Base-by-base conservation (phyloP, 2,888 invertebrate genomes). In the Machimus atricapillus region DNA sequence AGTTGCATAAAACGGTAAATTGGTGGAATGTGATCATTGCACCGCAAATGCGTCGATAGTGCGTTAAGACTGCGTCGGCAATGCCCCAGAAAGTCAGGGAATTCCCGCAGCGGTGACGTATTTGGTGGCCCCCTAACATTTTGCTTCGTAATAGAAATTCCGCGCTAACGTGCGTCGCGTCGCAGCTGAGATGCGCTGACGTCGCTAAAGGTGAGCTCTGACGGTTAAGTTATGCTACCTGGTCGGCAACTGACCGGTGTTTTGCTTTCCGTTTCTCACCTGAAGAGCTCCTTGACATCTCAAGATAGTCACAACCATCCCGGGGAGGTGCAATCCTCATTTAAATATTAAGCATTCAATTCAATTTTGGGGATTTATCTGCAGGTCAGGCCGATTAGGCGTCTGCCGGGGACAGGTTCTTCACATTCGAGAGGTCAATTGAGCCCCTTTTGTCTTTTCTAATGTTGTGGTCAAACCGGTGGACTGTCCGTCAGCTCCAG, bases 381-480 rank as follows among this genome's bases (percentile, higher is more conserved):
- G 40, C 46, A 23, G 46, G 43, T 9, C 52, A 7, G 52, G 5
- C 8, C 19, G 23, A 58, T 76, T 0, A 16, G 19, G 19, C 58
- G 19, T 14, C 58, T 82, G 82, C 19, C 40, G 0, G 8, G 19
- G 58, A 82, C 82, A 82, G 56, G 58, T 82, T 82, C 58, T 82
- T 12, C 82, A 82, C 12, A 23, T 19, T 82, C 82, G 58, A 82
- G 82, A 37, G 79, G 82, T 37, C 37, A 31, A 82, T 66, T 82
- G 34, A 58, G 34, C 58, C 58, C 82, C 58, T 66, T 34, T 82
- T 37, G 58, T 66, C 82, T 82, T 58, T 82, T 34, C 82, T 82
- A 82, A 82, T 58, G 34, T 2, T 6, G 34, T 34, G 58, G n/a
- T 34, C 19, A 66, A 82, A 82, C 40, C 58, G 19, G 58, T 46